Conservation (phyloP, 2,113 vertebrate genomes). For the Zapus hudsonius region DNA sequence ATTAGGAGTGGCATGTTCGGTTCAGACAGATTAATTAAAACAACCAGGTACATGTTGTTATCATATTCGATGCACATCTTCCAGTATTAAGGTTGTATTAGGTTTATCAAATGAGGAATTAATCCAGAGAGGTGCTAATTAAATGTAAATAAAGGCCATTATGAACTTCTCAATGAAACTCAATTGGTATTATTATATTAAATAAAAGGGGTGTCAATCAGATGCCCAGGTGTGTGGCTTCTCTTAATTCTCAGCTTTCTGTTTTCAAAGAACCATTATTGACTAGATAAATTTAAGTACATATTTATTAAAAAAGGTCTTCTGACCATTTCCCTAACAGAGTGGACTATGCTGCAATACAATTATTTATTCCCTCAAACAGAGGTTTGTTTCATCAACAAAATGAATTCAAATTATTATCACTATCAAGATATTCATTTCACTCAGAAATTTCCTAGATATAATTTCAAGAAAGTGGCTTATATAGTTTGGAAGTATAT, state of each 20-base stretch:
- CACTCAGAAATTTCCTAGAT: conserved; percentile 17
- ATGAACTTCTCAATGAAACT: conserved; percentile 79
- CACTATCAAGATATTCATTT: conserved; percentile 27
- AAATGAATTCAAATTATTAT: conserved; percentile 27
- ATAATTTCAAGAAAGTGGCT: conserved; percentile 37
- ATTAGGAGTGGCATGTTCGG: conserved; percentile 79
- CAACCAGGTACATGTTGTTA: conserved; percentile 79
- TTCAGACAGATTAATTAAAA: conserved; percentile 86
- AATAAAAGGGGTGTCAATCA: conserved; percentile 81
- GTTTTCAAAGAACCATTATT: conserved; percentile 52
- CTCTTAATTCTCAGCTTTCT: conserved; percentile 67
- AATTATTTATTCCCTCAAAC: conserved; percentile 41
- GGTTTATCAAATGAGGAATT: conserved; percentile 83
- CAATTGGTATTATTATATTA: conserved; percentile 76
- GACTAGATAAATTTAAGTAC: conserved; percentile 64
- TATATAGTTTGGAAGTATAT: conserved; percentile 3
- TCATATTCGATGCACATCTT: conserved; percentile 81
- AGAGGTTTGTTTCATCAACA: conserved; percentile 58
- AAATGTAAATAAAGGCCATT: conserved; percentile 83
- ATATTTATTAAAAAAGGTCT: conserved; percentile 39
- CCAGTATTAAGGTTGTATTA: conserved; percentile 78
- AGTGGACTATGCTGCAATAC: neutral
- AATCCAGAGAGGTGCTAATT: conserved; percentile 83
- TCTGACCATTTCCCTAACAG: conserved; percentile 40
- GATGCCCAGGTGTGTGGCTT: conserved; percentile 62